Base-by-base conservation (phyloP, 2,797 vertebrate genomes). In the Sylvilagus floridanus region DNA sequence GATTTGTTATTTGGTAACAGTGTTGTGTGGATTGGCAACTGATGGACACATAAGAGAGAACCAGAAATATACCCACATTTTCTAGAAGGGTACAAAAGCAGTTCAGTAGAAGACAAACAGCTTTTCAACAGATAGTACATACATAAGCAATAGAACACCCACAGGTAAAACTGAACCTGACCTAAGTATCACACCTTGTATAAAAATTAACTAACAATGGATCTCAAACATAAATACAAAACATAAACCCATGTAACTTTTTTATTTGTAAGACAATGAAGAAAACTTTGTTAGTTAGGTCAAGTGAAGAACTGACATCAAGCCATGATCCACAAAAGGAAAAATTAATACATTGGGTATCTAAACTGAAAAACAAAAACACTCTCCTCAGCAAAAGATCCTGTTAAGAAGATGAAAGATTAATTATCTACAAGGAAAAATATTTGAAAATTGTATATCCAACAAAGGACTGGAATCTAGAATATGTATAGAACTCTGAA, bases 201-300 rank as follows among this genome's bases (percentile, higher is more conserved):
- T 12, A 91, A 88, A 93, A 88, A 60, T n/a, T 66, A 57, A 91
- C 57, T 90, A 19, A 82, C 73, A 88, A 77, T 52, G 9, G 19
- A 76, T 52, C 16, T 6, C 35, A 26, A 37, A 26, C 32, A 54
- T 90, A 75, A 75, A 73, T 47, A 10, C 72, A 62, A 89, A 72
- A 47, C 35, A 32, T 47, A 72, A 73, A 84, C 32, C 42, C 78
- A 60, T 47, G 52, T 68, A 79, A n/a, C 26, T 72, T 66, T 65
- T 28, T 47, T 47, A 71, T 28, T 13, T 22, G 52, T 32, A 79
- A 90, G 85, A 65, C 26, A 62, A 81, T 54, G 13, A 17, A 35
- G 30, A 65, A 88, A 92, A 84, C 14, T n/a, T 84, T 88, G 47
- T 21, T 66, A 32, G 60, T 37, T 73, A 68, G 17, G 21, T 72